Evolutionary conservation across 2,888 invertebrate species (phyloP).

Genomic region (Lacanobia oleracea): DNA sequence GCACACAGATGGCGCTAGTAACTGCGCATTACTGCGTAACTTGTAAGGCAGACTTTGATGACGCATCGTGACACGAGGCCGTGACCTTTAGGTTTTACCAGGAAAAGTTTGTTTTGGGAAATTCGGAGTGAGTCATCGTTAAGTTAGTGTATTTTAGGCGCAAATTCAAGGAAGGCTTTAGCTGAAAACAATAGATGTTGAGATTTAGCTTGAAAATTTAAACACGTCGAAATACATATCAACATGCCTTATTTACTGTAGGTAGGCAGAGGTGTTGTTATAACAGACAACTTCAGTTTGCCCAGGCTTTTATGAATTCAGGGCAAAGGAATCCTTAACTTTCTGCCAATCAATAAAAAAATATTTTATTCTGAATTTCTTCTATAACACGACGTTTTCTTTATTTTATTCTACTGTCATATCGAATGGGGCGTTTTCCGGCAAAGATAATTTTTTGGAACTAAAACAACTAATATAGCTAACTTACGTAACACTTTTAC

Average conservation of each 20-base stretch:
- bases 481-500: too few relatives aligned
- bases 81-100: constrained; percentile 6
- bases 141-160: background rate
- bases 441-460: too few relatives aligned
- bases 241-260: background rate
- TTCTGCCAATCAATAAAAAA: background rate
- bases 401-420: too few relatives aligned
- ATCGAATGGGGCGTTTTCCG: too few relatives aligned
- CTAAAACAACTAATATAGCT: too few relatives aligned
- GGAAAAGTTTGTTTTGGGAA: constrained; percentile 13
- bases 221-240: too few relatives aligned
- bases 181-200: background rate
- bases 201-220: background rate
- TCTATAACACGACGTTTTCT: too few relatives aligned
- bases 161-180: background rate
- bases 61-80: constrained; percentile 5
- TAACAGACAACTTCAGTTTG: too few relatives aligned
- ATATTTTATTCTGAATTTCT: too few relatives aligned
- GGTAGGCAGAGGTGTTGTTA: background rate
- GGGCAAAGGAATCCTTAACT: background rate
- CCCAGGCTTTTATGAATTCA: background rate
- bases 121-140: constrained; percentile 19
- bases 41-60: constrained; percentile 4
- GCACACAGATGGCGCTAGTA: constrained; percentile 27
- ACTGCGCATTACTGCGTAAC: background rate